Base-by-base conservation (phyloP, 30 jellyfish, hydroid and myxozoan genomes). In the Clytia hemisphaerica region DNA sequence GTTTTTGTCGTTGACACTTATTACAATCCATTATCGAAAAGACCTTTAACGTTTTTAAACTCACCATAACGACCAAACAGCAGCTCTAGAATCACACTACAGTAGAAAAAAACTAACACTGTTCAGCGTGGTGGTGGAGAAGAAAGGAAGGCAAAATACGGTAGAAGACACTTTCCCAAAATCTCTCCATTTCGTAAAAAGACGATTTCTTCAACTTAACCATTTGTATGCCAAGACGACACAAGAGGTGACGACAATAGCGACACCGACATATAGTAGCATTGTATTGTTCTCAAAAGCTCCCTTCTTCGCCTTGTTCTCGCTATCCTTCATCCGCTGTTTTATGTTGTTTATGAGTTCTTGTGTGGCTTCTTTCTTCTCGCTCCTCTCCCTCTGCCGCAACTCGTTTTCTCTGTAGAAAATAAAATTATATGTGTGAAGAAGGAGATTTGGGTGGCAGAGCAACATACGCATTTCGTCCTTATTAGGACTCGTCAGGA, bases 361-460 rank as follows among this genome's bases (percentile, higher is more conserved):
- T 38, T 76, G 63, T 30, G 97, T 88, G 42, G 79, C 44, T 67
- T 66, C 69, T 58, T 73, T 64, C 71, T 73, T 80, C 36, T 61
- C 88, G 28, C 85, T 78, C 40, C 86, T 62, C 70, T 75, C 51
- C 21, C 94, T 73, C 73, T 73, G 83, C 15, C 96, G 92, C 7
- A 75, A 76, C 53, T 76, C 89, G 28, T 68, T 66, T 6, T 76
- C 92, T 51, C 76, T 57, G 70, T 57, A n/a, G n/a, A n/a, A n/a
- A n/a, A n/a, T n/a, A n/a, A n/a, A n/a, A n/a, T n/a, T n/a, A n/a
- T n/a, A n/a, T n/a, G n/a, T n/a, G n/a, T n/a, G n/a, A n/a, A n/a
- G n/a, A n/a, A n/a, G n/a, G n/a, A n/a, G n/a, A n/a, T n/a, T n/a
- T n/a, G n/a, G n/a, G n/a, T n/a, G n/a, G n/a, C n/a, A n/a, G n/a